Percentiles rank a stretch among this genome's conserved stretches.
Evolutionary conservation across 23 tunicate genomes (phyloP).

Genomic region (Botrylloides violaceus): DNA sequence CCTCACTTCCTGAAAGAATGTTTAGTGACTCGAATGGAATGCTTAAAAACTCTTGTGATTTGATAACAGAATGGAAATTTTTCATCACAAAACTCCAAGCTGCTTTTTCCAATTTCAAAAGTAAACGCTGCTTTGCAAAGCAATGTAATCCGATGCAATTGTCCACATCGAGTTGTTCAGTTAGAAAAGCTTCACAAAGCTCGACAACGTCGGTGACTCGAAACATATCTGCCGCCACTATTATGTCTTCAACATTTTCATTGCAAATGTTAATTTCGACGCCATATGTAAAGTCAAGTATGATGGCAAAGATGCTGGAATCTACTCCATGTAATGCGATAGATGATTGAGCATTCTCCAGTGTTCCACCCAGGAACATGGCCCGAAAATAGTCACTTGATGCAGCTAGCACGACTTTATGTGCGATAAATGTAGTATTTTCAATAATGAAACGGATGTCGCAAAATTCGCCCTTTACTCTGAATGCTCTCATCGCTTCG

Average conservation of each 20-base stretch:
- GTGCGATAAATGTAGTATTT: constrained; percentile 1
- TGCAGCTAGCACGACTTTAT: constrained; percentile 19
- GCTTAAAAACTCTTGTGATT: constrained; percentile 13
- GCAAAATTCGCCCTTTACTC: constrained; percentile 7
- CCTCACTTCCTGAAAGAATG: constrained; percentile 3
- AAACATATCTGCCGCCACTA: constrained; percentile 23
- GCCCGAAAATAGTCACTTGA: constrained; percentile 17
- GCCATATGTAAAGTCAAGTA: constrained; percentile 11
- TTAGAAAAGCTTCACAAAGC: neutral
- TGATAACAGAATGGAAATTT: constrained; percentile 2
- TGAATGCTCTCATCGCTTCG: constrained; percentile 3
- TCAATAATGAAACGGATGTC: neutral
- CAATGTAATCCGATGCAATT: constrained; percentile 14
- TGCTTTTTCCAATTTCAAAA: constrained; percentile 2
- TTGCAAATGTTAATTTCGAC: neutral
- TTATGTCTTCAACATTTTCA: constrained; percentile 15
- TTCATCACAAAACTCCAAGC: constrained; percentile 10
- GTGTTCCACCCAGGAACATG: constrained; percentile 10
- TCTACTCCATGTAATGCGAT: neutral
- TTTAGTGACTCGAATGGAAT: constrained; percentile 3
- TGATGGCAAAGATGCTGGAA: neutral
- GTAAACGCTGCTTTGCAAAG: constrained; percentile 6
- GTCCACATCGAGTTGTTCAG: neutral
- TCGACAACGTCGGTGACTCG: neutral
- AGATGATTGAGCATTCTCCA: neutral